Conservation (phyloP, 2,113 vertebrate genomes). For the Pontoporia blainvillei region DNA sequence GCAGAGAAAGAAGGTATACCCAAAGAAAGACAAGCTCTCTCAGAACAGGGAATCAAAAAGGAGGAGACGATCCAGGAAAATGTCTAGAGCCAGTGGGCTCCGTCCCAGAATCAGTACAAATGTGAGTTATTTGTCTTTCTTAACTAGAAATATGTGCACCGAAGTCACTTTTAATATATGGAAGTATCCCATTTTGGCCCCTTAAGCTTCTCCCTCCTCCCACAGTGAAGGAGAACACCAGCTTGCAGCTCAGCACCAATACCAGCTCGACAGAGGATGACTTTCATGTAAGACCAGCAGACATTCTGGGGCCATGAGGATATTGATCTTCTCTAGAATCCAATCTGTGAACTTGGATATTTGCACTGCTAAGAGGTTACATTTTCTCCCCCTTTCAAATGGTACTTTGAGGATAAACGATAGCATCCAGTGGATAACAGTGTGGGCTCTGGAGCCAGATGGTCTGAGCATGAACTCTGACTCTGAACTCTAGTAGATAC, state of each 20-base stretch:
- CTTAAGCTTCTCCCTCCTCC: background rate
- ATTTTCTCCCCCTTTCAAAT: background rate
- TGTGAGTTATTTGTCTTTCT: constrained; percentile 31
- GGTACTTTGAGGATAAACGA: background rate
- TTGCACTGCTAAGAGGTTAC: background rate
- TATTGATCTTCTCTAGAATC: background rate
- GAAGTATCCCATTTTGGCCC: background rate
- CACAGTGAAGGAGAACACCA: background rate
- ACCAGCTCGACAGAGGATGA: background rate
- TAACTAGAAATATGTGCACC: background rate
- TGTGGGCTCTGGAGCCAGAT: background rate
- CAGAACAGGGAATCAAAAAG: constrained; percentile 68
- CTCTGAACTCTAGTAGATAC: background rate
- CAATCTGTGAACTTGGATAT: background rate
- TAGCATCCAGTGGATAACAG: background rate
- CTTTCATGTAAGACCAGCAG: background rate
- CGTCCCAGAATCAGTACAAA: constrained; percentile 42
- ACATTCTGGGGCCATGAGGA: background rate
- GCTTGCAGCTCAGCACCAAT: background rate
- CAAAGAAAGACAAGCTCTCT: constrained; percentile 36
- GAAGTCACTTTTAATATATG: background rate
- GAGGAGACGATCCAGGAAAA: constrained; percentile 51
- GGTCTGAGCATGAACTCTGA: background rate
- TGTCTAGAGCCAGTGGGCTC: constrained; percentile 20
- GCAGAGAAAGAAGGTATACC: constrained; percentile 37